Evolutionary conservation across 2,888 invertebrate species (phyloP).

Genomic region (Volucella inflata): DNA sequence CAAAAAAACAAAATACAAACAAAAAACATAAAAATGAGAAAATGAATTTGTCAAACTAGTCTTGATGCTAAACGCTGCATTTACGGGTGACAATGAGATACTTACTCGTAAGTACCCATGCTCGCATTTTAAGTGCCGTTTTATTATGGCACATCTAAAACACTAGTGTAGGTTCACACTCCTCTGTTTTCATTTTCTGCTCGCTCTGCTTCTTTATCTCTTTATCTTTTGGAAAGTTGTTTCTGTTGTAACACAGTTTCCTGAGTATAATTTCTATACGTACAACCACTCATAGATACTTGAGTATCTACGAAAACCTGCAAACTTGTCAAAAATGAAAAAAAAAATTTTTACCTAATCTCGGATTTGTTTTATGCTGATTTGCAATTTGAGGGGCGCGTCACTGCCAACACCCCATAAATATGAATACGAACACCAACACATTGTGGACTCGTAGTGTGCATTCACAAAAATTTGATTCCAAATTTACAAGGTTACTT

Average conservation of each 20-base stretch:
- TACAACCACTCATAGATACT: too few relatives aligned
- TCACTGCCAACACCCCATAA: conserved; percentile 57
- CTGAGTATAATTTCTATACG: conserved; percentile 41
- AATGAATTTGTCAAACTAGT: conserved; percentile 48
- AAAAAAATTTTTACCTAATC: background rate
- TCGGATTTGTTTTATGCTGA: conserved; percentile 10
- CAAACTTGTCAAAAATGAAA: conserved; percentile 16
- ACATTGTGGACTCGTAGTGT: too few relatives aligned
- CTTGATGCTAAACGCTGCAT: conserved; percentile 54
- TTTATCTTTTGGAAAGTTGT: conserved; percentile 58
- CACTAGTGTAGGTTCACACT: background rate
- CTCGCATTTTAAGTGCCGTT: conserved; percentile 52
- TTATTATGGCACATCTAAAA: conserved; percentile 42
- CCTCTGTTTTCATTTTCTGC: background rate
- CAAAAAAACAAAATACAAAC: background rate
- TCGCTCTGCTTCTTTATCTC: conserved; percentile 21
- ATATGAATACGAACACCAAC: background rate
- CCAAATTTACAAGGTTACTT: conserved; percentile 70
- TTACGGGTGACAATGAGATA: conserved; percentile 57
- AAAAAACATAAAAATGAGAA: too few relatives aligned
- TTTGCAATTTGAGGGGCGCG: conserved; percentile 62
- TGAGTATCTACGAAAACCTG: conserved; percentile 6
- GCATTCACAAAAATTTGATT: conserved; percentile 9
- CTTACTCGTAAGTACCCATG: conserved; percentile 49
- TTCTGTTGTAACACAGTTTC: conserved; percentile 40